Evolutionary conservation across 2,113 vertebrate genomes (phyloP), one percentile per base, ranked within the genome.

Genomic region (Ranitomeya imitator): DNA sequence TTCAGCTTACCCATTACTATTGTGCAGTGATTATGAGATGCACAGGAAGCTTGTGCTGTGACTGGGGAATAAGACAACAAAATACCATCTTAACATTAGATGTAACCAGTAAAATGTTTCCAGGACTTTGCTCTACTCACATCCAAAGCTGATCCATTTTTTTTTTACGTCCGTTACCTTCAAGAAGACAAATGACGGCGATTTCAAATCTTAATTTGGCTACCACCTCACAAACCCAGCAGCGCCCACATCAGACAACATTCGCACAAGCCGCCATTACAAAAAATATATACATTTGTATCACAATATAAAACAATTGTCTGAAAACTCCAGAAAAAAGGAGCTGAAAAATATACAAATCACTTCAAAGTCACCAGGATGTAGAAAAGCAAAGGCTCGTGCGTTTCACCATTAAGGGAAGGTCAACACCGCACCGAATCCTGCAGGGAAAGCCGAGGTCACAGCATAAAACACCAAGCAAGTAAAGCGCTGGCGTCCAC

Each of bases 321-420:
- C 55, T 57, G 19, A 78, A 73, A 79, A 55, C 21, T 26, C n/a
- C 18, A 65, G 52, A 14, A 82, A 52, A 83, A 83, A 83, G 19
- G 7, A 23, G 45, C 19, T 37, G 12, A 21, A 83, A 83, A 83
- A 83, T 52, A 67, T 65, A 52, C 37, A 83, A 83, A 67, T 37
- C 79, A 51, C 79, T 63, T 63, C 81, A 83, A 65, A 21, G 18
- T 67, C 81, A 52, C 12, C 61, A 7, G 21, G 11, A 7, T 59
- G 37, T 83, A 83, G 5, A 67, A 67, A 67, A 83, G 31, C 61
- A 19, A 45, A 65, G 19, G 10, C 45, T 19, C 18, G 23, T 37
- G 37, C 60, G 9, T 51, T 67, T 80, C 78, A 12, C 55, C n/a
- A 45, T 45, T 3, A 5, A 45, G 37, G 37, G 37, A 45, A 45